These are phyloP conservation scores for Patiria pectinifera DNA, from an alignment of 53 echinoderm and acorn worm species.

Conservation along the genomic window DNA sequence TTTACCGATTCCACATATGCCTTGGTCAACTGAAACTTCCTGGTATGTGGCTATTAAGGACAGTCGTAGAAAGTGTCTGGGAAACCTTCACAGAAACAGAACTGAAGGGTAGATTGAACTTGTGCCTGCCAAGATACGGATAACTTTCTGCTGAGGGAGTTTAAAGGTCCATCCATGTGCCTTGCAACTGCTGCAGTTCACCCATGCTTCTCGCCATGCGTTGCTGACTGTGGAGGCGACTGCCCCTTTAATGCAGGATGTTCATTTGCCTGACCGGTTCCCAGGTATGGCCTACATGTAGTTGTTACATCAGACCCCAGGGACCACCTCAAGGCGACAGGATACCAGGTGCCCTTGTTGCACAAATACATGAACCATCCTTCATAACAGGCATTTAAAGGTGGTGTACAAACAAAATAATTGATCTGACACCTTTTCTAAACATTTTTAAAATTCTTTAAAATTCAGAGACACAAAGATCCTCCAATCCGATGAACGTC, in stretches of 20 bases:
- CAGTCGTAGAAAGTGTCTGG: background rate
- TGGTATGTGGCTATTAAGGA: background rate
- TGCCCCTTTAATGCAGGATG: background rate
- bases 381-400: background rate
- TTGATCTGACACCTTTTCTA: background rate
- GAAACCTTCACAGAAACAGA: background rate
- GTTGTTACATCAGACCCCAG: background rate
- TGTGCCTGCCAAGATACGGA: background rate
- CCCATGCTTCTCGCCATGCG: background rate
- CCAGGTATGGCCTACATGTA: constrained; percentile 4
- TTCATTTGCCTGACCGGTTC: background rate
- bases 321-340: constrained; percentile 6
- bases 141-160: background rate
- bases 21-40: background rate
- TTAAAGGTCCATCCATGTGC: background rate
- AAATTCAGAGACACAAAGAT: background rate
- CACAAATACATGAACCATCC: background rate
- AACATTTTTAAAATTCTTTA: background rate
- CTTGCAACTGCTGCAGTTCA: background rate
- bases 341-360: background rate
- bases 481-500: no score
- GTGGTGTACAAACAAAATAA: background rate
- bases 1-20: background rate
- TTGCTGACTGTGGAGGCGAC: background rate
- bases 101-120: background rate